Evolutionary conservation across 1,140 invertebrate genomes (phyloP).

Genomic region (Drosophila erecta): DNA sequence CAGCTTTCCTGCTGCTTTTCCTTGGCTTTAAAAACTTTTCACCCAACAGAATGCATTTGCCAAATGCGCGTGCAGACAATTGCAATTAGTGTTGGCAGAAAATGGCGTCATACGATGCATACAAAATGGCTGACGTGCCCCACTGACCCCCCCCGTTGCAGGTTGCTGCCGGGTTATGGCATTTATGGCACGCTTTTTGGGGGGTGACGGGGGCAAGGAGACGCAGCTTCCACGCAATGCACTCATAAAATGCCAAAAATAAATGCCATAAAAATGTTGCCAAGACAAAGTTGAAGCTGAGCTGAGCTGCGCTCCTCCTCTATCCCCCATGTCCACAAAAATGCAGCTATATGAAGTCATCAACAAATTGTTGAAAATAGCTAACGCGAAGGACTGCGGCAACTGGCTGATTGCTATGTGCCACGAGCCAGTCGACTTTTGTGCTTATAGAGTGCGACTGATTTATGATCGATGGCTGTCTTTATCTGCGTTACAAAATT

Average conservation of each 20-base stretch:
- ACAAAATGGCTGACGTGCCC: slow-evolving; percentile 42
- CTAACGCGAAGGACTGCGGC: not conserved
- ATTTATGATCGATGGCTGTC: slow-evolving; percentile 24
- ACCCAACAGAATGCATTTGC: slow-evolving; percentile 31
- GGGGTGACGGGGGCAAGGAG: not conserved
- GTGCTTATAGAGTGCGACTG: not conserved
- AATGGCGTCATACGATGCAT: slow-evolving; percentile 60
- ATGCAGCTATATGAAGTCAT: slow-evolving; percentile 50
- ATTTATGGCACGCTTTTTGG: slow-evolving; percentile 27
- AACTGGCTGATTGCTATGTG: slow-evolving; percentile 25
- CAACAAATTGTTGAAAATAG: slow-evolving; percentile 36
- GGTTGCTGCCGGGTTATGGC: slow-evolving; percentile 29
- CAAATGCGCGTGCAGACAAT: slow-evolving; percentile 54
- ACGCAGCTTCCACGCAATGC: slow-evolving; percentile 28
- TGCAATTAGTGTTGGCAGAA: slow-evolving; percentile 66
- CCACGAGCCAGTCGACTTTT: not conserved
- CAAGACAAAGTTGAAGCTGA: slow-evolving; percentile 66
- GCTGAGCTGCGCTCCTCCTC: slow-evolving; percentile 9
- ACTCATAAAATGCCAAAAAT: slow-evolving; percentile 77
- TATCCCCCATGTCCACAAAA: slow-evolving; percentile 33
- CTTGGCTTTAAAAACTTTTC: slow-evolving; percentile 25
- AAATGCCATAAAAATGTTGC: slow-evolving; percentile 77
- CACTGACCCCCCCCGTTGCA: slow-evolving; percentile 1
- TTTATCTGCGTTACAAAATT: not conserved
- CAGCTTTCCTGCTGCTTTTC: not conserved